Evolutionary conservation across 23 tunicate species (phyloP).

Genomic region (Corella eumyota): DNA sequence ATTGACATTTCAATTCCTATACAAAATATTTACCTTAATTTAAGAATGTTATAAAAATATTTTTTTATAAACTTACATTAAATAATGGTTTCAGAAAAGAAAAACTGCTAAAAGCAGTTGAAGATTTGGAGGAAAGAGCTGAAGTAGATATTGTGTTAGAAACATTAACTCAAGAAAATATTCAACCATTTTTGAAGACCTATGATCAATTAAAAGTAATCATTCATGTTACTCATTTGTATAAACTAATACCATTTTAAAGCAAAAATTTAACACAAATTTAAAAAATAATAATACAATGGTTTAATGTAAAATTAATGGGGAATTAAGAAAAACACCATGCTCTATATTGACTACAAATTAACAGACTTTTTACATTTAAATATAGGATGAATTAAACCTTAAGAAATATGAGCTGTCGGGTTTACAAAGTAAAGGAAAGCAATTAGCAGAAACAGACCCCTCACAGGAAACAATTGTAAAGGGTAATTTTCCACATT

Average conservation of each 20-base stretch:
- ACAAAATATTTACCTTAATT: no score
- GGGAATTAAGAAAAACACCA: no score
- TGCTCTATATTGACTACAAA: no score
- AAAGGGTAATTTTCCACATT: slow-evolving; percentile 28
- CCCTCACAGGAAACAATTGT: slow-evolving; percentile 44
- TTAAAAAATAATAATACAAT: background rate
- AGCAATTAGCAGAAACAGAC: slow-evolving; percentile 63
- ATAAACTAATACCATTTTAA: background rate
- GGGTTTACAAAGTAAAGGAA: slow-evolving; percentile 62
- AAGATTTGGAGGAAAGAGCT: slow-evolving; percentile 88
- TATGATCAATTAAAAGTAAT: slow-evolving; percentile 42
- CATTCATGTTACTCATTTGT: background rate
- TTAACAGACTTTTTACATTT: no score
- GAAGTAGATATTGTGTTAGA: slow-evolving; percentile 41
- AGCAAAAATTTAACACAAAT: background rate
- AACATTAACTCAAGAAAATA: slow-evolving; percentile 19
- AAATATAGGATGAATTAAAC: slow-evolving; percentile 66
- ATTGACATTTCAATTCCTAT: no score
- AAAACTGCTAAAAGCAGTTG: slow-evolving; percentile 59
- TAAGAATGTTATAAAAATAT: no score
- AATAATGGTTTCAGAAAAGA: slow-evolving; percentile 65
- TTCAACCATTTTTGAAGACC: slow-evolving; percentile 24
- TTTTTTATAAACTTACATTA: no score
- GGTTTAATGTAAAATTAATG: no score
- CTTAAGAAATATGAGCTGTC: slow-evolving; percentile 58